Base-by-base conservation (phyloP, 2,888 invertebrate genomes). In the Macrophya annulata region DNA sequence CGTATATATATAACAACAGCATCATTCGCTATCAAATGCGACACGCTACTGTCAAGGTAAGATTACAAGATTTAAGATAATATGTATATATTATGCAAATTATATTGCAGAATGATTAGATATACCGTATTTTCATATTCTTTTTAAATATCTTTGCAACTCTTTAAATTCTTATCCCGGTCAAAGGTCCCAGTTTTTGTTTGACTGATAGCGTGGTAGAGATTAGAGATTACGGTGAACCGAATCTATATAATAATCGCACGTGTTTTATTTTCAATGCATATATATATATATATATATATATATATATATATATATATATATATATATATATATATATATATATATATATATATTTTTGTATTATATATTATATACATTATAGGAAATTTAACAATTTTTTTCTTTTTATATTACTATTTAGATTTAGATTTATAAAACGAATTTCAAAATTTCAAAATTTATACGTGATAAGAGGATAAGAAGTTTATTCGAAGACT, bases 11-110 rank as follows among this genome's bases (percentile, higher is more conserved):
- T 37, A 31, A 6, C 31, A 15, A 37, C 68, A 12, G 68, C 68
- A 68, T 68, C 68, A 68, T 74, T 74, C 74, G 72, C 48, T 62
- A 51, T 51, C 87, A 88, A 88, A 91, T 91, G 91, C 87, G 91
- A 88, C 91, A 91, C 88, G 87, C 90, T 86, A 88, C 90, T 62
- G 89, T 88, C 8, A 91, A 91, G 90, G 91, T 91, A 90, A 88
- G 85, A 86, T 37, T 77, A 31, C 1, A 25, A 10, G 48, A 59
- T 79, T 59, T 43, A 31, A 21, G 12, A 62, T 21, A 21, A 51
- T 17, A 51, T 83, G 62, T 45, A 17, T 31, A 85, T 85, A 45
- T 48, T 25, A 15, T 48, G 15, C 15, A 25, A 10, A 77, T 31
- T 76, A 31, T 40, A 45, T 9, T 25, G 15, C n/a, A 45, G 45